Evolutionary conservation across 2,113 vertebrate species (phyloP), one percentile per base, ranked within the genome.

Genomic region (Hippopotamus amphibius): DNA sequence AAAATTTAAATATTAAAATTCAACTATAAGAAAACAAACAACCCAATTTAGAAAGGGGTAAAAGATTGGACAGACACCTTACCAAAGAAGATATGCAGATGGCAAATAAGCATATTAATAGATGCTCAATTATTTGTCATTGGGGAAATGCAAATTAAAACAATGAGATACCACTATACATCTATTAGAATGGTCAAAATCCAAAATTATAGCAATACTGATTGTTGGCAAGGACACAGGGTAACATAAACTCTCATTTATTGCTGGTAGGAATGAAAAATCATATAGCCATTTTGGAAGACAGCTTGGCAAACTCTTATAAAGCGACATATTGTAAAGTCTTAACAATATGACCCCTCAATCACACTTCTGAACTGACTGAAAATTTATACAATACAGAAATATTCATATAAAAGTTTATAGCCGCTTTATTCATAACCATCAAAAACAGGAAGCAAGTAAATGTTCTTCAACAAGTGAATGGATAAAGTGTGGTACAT

Each of bases 1-100:
- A 95, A 50, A 22, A 57, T 91, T 81, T 85, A 86, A 92, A 90
- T 94, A 79, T 93, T 92, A 83, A 97, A 87, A 74, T 71, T 79
- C 41, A 95, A 7, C 41, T 66, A 28, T n/a, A 61, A 24, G 10
- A 95, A 84, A 97, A 74, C 21, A 80, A 90, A 28, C 14, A 90
- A 79, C 19, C 24, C 30, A 95, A 76, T 89, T 88, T 19, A 80
- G 86, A 50, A 92, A 22, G 37, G 68, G 11, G 14, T 66, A 43
- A 79, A 90, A 80, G 13, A 71, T 11, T 21, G 10, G 88, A 61
- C 8, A 93, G 5, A 82, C 5, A 37, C 28, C 26, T 69, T 63
- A 88, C 28, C 48, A 84, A 93, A 83, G 48, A 95, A 90, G 10
- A 61, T n/a, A 74, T n/a, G 19, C 46, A 92, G 37, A 85, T n/a